Base-by-base conservation (phyloP, 1,140 invertebrate genomes). In the Zaprionus lachaisei region DNA sequence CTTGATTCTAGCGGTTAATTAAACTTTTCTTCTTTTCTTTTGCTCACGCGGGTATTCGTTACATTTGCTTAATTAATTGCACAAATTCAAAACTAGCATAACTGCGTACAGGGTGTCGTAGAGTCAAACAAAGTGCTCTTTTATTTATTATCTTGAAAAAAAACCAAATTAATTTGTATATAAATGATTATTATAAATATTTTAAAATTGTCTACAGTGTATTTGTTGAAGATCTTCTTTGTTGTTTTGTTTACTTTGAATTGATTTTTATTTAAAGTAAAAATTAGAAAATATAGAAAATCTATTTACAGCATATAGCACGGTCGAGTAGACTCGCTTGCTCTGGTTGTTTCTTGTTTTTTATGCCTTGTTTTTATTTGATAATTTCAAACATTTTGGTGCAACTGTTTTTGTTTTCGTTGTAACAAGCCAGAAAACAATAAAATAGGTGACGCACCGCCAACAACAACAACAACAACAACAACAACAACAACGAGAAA, bases 331-430 rank as follows among this genome's bases (percentile, higher is more conserved):
- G 4, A 24, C 22, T 3, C 26, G 4, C 26, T 22, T 2, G 17
- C 7, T 17, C 15, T 14, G 6, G n/a, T 68, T 26, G 5, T 20
- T 17, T 41, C 38, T 72, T 77, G 49, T 60, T 64, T 61, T 69
- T 74, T 83, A 56, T 81, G 60, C 44, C 41, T 64, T 57, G 37
- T 20, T 78, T 66, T 73, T 89, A 90, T 89, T 90, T 90, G 79
- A 83, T 84, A 85, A 90, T 90, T 90, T 87, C 77, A 85, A 71
- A 75, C 41, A 75, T 75, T 75, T 90, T 79, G 58, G 66, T 90
- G 84, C 81, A 90, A 85, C 73, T 80, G 81, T 90, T 90, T 81
- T 84, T 75, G 68, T 77, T 89, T 89, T 78, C 56, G 72, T 66
- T 81, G 61, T 81, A 71, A 70, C 81, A 72, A 76, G 62, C 78